Evolutionary conservation across 2,113 vertebrate species (phyloP).

Genomic region (Tragelaphus strepsiceros): DNA sequence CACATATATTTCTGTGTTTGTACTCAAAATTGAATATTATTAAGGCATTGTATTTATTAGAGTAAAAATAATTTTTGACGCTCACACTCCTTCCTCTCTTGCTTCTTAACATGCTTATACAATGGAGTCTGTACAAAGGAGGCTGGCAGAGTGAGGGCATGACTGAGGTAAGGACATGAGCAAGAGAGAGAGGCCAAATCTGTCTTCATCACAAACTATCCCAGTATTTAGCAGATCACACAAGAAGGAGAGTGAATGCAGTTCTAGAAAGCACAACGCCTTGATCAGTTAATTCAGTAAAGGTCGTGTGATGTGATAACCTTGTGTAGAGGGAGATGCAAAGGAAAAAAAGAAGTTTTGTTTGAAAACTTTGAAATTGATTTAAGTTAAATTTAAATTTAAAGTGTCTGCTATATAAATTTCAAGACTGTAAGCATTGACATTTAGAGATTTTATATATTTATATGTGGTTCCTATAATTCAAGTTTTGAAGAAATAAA

Average conservation of each 20-base stretch:
- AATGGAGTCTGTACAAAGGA: not conserved
- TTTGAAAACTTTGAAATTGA: not conserved
- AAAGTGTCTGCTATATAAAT: not conserved
- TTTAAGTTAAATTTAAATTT: not conserved
- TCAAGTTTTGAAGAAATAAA: conserved; percentile 14
- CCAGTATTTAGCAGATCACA: not conserved
- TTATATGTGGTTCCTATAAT: not conserved
- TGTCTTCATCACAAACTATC: not conserved
- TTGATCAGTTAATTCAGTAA: not conserved
- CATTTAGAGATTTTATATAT: not conserved
- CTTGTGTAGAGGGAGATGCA: not conserved
- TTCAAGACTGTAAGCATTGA: not conserved
- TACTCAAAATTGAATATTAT: conserved; percentile 39
- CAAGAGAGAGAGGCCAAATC: not conserved
- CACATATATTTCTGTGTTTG: conserved; percentile 42
- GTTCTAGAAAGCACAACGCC: not conserved
- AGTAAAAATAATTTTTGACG: conserved; percentile 21
- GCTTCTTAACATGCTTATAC: not conserved
- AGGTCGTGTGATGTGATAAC: not conserved
- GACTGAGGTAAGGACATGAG: not conserved
- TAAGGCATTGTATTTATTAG: conserved; percentile 41
- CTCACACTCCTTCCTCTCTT: not conserved
- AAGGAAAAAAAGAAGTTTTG: not conserved
- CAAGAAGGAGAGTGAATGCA: not conserved
- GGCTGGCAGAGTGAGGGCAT: not conserved